Evolutionary conservation across 2,797 vertebrate species (phyloP).

Genomic region (Allobates femoralis): DNA sequence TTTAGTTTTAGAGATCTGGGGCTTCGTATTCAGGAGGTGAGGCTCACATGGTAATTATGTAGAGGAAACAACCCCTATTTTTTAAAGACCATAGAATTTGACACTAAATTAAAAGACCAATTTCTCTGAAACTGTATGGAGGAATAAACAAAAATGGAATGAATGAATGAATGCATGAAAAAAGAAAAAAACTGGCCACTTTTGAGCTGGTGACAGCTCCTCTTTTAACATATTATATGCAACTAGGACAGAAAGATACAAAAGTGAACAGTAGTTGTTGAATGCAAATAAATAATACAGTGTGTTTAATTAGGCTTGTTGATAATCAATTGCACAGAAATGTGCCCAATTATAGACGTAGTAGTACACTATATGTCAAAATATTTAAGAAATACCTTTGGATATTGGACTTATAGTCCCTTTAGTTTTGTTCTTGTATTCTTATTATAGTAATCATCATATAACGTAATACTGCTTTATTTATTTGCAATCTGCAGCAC

Average conservation of each 20-base stretch:
- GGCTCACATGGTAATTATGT: no score
- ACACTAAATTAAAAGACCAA: no score
- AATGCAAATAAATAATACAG: constrained; percentile 28
- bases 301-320: neutral
- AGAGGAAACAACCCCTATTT: no score
- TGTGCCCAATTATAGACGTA: neutral
- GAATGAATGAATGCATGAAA: no score
- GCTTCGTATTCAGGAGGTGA: no score
- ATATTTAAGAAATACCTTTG: neutral
- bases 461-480: neutral
- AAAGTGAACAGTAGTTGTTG: neutral
- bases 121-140: no score
- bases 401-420: neutral
- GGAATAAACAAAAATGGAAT: no score
- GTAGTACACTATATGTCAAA: neutral
- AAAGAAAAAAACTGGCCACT: no score
- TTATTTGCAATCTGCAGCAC: neutral
- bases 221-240: neutral
- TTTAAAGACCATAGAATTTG: no score
- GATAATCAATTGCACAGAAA: neutral
- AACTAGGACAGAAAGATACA: neutral
- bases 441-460: neutral
- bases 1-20: no score
- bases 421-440: neutral
- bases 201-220: no score